Conservation (phyloP, 2,797 vertebrate species). For the Danio aesculapii region DNA sequence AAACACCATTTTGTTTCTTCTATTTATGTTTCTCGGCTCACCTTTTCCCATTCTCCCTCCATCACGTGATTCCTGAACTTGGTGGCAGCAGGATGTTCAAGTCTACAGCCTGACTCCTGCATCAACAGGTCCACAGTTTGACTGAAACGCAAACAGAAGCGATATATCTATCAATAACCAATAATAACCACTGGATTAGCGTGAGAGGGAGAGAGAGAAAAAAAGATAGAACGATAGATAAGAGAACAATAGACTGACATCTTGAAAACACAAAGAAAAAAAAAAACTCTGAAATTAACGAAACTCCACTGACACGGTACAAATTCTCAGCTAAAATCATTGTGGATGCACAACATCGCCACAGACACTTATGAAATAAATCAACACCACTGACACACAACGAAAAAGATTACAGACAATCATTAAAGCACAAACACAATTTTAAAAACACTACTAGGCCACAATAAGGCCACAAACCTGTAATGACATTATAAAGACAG, state of each 20-base stretch:
- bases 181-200: background rate
- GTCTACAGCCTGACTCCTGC: constrained; percentile 98
- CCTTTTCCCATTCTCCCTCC: constrained; percentile 99
- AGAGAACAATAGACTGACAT: background rate
- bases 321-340: too few species aligned
- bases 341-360: too few species aligned
- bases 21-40: constrained; percentile 62
- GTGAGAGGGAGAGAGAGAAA: background rate
- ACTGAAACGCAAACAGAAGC: constrained; percentile 74
- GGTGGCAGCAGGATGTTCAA: constrained; percentile 97
- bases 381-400: too few species aligned
- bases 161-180: background rate
- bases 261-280: background rate
- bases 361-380: too few species aligned
- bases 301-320: background rate
- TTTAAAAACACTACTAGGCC: too few species aligned
- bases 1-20: background rate
- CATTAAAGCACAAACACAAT: too few species aligned
- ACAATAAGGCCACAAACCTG: too few species aligned
- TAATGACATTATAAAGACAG: too few species aligned
- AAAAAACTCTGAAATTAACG: too few species aligned
- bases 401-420: too few species aligned
- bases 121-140: constrained; percentile 98
- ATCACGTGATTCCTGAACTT: constrained; percentile 98
- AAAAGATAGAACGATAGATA: too few species aligned